Evolutionary conservation across 2,888 invertebrate genomes (phyloP), one percentile per base, ranked within the genome.

Genomic region (Drosophila mimetica): DNA sequence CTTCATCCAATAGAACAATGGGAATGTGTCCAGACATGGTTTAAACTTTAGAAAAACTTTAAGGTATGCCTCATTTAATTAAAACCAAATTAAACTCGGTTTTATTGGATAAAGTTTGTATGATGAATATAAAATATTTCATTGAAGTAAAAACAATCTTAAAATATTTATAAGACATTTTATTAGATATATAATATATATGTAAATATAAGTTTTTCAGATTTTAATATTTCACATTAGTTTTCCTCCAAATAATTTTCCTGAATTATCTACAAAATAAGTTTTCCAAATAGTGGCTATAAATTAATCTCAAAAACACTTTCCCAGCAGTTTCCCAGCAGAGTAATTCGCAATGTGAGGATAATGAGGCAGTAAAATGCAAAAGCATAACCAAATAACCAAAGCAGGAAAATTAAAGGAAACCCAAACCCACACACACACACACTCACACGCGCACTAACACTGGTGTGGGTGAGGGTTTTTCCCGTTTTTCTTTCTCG

Each of bases 351-450:
- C 50, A 50, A 63, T 64, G 41, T 63, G 6, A 50, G 47, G 60
- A 86, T 83, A 81, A 81, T 83, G 84, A 86, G 86, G 74, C 86
- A 83, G 77, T 79, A 79, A 86, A 84, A 81, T 79, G 77, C 82
- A 76, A 80, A 79, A 64, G 75, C 75, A 85, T 76, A 78, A 66
- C 76, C 60, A 73, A 75, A 20, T 41, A 20, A 20, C 18, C 14
- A 44, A 30, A 58, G 71, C 64, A 71, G 74, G 77, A 86, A 77
- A 80, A 84, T 86, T 71, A 83, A 77, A 75, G 70, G 60, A 58
- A 54, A 63, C 64, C 70, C 66, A 7, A 48, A 50, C 41, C 4
- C 34, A 42, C 39, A 57, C 61, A 54, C 41, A 46, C 58, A 37
- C 55, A 39, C 65, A 54, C 65, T 66, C 36, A 59, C 63, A 66